These are phyloP conservation scores for Cotesia vestalis DNA, from an alignment of 1,140 invertebrate genomes.

Conservation along the genomic window DNA sequence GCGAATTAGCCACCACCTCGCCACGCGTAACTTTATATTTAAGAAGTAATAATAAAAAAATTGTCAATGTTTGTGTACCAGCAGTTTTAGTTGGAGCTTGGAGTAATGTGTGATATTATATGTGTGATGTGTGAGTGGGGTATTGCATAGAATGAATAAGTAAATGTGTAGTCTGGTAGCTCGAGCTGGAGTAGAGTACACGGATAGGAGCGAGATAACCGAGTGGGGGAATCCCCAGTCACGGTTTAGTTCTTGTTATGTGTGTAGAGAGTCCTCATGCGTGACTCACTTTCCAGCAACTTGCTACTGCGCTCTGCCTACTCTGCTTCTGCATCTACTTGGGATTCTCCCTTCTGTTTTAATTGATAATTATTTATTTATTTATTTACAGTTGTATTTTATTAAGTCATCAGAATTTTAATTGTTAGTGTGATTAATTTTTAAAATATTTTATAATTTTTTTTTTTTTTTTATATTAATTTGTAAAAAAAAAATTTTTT, in stretches of 20 bases:
- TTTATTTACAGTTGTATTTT: background rate
- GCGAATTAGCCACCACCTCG: too few species aligned
- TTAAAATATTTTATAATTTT: too few species aligned
- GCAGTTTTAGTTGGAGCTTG: constrained; percentile 5
- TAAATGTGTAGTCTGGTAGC: constrained; percentile 26
- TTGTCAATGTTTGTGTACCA: too few species aligned
- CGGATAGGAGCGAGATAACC: constrained; percentile 21
- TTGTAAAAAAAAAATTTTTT: too few species aligned
- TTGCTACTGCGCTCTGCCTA: constrained; percentile 25
- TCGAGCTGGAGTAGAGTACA: constrained; percentile 2
- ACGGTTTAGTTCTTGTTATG: constrained; percentile 27
- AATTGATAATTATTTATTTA: background rate
- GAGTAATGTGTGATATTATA: constrained; percentile 38
- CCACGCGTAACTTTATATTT: too few species aligned
- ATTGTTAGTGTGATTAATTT: too few species aligned
- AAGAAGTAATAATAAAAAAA: too few species aligned
- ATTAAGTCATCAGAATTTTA: too few species aligned
- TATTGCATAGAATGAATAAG: constrained; percentile 25
- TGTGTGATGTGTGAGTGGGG: constrained; percentile 5
- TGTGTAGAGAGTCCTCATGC: constrained; percentile 36
- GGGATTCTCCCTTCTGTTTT: constrained; percentile 53
- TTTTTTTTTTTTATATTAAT: too few species aligned
- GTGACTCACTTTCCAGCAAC: constrained; percentile 55
- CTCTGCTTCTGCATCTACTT: constrained; percentile 23
- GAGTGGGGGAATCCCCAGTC: constrained; percentile 38